phyloP scores from a whole-genome alignment of 1,140 invertebrate species.

The Drosophila eugracilis region DNA sequence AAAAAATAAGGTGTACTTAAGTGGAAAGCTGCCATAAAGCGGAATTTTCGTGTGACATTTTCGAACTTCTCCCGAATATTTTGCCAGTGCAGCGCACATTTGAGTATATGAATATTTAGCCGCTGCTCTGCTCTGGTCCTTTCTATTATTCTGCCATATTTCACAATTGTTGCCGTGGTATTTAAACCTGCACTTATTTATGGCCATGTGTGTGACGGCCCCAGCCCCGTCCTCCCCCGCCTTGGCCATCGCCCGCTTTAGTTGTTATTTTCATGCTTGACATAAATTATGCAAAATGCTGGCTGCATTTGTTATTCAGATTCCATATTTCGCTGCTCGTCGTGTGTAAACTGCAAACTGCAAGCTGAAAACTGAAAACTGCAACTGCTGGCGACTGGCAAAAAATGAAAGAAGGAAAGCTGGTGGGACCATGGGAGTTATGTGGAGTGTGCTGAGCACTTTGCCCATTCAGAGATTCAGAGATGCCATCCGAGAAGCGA shows the following conservation, averaged over 20 bases:
- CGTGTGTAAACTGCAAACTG: constrained; percentile 41
- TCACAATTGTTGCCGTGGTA: constrained; percentile 81
- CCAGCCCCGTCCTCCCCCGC: background rate
- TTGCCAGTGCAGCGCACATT: constrained; percentile 49
- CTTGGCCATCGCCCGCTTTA: constrained; percentile 28
- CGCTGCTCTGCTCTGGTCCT: constrained; percentile 49
- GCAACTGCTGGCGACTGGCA: constrained; percentile 2
- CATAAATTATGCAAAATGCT: constrained; percentile 82
- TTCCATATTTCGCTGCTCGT: constrained; percentile 59
- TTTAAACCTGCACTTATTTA: constrained; percentile 83
- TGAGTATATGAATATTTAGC: constrained; percentile 46
- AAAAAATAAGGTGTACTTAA: too few species aligned
- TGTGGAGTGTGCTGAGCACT: constrained; percentile 4
- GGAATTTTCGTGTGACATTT: too few species aligned
- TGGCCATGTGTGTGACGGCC: constrained; percentile 59
- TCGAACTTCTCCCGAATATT: too few species aligned
- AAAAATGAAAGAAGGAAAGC: background rate
- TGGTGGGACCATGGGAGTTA: too few species aligned
- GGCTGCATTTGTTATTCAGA: constrained; percentile 81
- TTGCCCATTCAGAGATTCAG: constrained; percentile 14
- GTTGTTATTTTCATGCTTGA: constrained; percentile 77
- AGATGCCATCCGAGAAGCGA: constrained; percentile 18
- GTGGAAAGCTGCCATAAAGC: too few species aligned
- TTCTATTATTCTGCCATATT: constrained; percentile 83
- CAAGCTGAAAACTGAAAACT: constrained; percentile 17